Conservation (phyloP, 2,113 vertebrate genomes). For the Chascanopsetta lugubris region DNA sequence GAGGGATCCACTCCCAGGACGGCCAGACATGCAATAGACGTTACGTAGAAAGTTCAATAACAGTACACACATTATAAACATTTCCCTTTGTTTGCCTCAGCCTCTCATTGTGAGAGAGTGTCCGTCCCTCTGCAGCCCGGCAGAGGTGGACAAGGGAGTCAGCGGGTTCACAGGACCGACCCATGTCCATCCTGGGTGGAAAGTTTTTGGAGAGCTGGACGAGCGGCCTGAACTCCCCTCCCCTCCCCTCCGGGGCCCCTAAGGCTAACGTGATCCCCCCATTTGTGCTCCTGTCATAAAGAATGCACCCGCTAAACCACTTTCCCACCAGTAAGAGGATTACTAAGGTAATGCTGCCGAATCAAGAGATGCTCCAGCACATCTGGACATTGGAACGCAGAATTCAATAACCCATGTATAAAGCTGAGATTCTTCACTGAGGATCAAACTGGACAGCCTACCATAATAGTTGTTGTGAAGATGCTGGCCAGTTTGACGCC, state of each 20-base stretch:
- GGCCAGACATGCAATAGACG: no score
- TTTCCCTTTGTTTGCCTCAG: conserved; percentile 15
- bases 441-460: conserved; percentile 1
- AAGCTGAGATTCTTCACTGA: conserved; percentile 31
- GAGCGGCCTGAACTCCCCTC: conserved; percentile 27
- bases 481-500: background rate
- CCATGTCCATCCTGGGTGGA: conserved; percentile 65
- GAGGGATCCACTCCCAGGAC: no score
- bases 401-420: conserved; percentile 62
- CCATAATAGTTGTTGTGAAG: background rate
- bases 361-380: conserved; percentile 74
- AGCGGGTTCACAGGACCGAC: conserved; percentile 59
- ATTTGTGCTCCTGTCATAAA: conserved; percentile 76
- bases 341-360: conserved; percentile 75
- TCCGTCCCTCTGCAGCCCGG: conserved; percentile 26
- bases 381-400: conserved; percentile 59
- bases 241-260: conserved; percentile 61
- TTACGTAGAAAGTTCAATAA: no score
- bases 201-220: conserved; percentile 72
- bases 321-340: conserved; percentile 83
- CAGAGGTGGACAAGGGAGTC: conserved; percentile 47
- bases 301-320: conserved; percentile 75
- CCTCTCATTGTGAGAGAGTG: background rate
- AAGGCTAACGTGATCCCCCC: conserved; percentile 74
- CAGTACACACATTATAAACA: no score